Conservation (phyloP, 53 echinoderm and acorn worm species). For the Glandiceps talaboti region DNA sequence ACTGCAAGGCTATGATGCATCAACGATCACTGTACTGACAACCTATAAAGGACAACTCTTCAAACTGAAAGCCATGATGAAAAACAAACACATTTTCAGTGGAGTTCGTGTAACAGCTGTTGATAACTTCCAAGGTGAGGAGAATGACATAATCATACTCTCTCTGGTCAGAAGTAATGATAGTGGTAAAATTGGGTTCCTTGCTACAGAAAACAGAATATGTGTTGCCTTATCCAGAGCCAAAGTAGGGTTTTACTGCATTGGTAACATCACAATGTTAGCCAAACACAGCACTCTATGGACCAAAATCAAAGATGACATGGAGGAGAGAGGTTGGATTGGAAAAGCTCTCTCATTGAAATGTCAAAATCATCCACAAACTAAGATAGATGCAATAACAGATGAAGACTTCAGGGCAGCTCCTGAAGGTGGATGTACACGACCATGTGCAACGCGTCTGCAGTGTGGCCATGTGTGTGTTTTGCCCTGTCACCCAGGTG, state of each 20-base stretch:
- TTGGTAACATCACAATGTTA: constrained; percentile 58
- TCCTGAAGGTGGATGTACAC: constrained; percentile 71
- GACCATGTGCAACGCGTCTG: constrained; percentile 44
- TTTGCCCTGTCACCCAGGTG: constrained; percentile 59
- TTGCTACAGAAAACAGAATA: constrained; percentile 48
- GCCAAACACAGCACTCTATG: constrained; percentile 21
- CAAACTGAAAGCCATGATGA: constrained; percentile 37
- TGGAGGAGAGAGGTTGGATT: constrained; percentile 17
- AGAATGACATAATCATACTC: constrained; percentile 73
- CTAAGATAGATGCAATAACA: constrained; percentile 11
- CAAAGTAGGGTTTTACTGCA: constrained; percentile 56
- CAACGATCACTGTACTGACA: constrained; percentile 71
- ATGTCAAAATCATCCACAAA: constrained; percentile 57
- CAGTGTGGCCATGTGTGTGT: constrained; percentile 71
- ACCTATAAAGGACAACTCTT: constrained; percentile 49
- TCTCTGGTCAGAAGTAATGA: constrained; percentile 61
- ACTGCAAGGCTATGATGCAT: constrained; percentile 58
- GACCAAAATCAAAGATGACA: constrained; percentile 27
- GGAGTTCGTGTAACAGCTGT: constrained; percentile 39
- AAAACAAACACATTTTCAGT: constrained; percentile 10
- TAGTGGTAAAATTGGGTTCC: constrained; percentile 43
- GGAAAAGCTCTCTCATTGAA: constrained; percentile 35
- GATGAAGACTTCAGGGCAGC: constrained; percentile 35
- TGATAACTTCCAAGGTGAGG: constrained; percentile 71
- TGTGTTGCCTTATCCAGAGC: constrained; percentile 69